Evolutionary conservation across 2,797 vertebrate species (phyloP), one percentile per base, ranked within the genome.

Genomic region (Octomys mimax): DNA sequence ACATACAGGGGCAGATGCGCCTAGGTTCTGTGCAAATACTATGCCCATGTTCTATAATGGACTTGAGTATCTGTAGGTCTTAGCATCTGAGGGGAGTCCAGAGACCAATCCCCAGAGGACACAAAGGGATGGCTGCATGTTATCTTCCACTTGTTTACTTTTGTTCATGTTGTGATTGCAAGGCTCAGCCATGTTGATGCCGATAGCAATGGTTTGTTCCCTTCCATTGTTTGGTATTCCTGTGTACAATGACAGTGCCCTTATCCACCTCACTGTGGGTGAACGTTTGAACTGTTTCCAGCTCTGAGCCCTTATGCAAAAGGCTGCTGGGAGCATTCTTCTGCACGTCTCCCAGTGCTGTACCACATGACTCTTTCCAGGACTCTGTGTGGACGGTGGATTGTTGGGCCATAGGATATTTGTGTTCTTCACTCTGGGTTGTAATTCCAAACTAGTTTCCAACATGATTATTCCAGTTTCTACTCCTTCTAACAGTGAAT

Each of bases 391-490:
- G 33, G 39, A 39, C 70, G 10, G 70, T 64, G n/a, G 62, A 26
- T 78, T 91, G 24, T 73, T 54, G 59, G 26, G n/a, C 78, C 5
- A 14, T 54, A n/a, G 21, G 28, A 9, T 62, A 10, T 88, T 78
- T 89, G 66, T 82, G 42, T 71, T 78, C 90, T 89, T 83, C 89
- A 81, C 70, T 77, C 73, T 22, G 21, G 2, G 1, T 59, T 31
- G 0, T 75, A 93, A 95, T 92, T 92, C 78, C 39, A 93, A 84
- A 61, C 84, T 21, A 1, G 80, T 89, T 92, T 64, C 84, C 70
- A n/a, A 68, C 46, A 49, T 57, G 64, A 14, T 79, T 33, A 46
- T 79, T 57, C 59, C 31, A 26, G 57, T 83, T 89, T 89, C 4
- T 75, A 22, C 22, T 84, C 12, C 33, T 13, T 28, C 24, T 54